Evolutionary conservation across 2,888 invertebrate species (phyloP), one percentile per base, ranked within the genome.

Genomic region (Drepana falcataria): DNA sequence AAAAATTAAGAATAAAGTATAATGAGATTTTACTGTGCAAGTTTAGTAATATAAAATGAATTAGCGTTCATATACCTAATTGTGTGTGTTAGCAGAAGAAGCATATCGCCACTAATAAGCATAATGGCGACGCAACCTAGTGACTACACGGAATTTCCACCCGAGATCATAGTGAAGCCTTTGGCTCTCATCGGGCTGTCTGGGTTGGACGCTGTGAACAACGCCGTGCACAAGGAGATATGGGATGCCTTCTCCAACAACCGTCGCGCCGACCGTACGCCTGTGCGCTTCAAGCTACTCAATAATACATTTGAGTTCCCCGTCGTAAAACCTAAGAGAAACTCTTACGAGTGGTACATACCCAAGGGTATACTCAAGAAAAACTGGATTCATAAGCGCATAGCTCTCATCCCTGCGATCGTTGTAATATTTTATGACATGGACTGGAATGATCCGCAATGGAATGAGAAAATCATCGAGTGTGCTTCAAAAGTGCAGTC

Each of bases 381-480:
- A 48, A 96, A 97, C 77, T 99, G 99, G 99, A 95, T 99, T 92
- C 93, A 94, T 53, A 99, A 99, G 83, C 97, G 99, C 77, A 92
- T 98, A 47, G 94, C 95, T 65, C 93, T 96, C 56, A 93, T 99
- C 61, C 99, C 99, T 5, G 95, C 99, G 1, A 95, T 99, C 0
- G 95, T 98, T 35, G 98, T 98, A 2, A 93, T 98, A 59, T 99
- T 99, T 85, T 97, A 97, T 81, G 99, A 99, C 75, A 93, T 99
- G 77, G 99, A 99, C 85, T 99, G 99, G 99, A 97, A 97, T 79
- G 98, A 99, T 85, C 92, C 93, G 0, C 93, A 95, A 61, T 99
- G 99, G 98, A 96, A 96, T 66, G 99, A 99, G 67, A 98, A 97
- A 78, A 97, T 97, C 76, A 95, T 96, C 70, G 98, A 98, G 82